Percentiles rank a stretch among this genome's conserved stretches.
Conservation (phyloP, 2,888 invertebrate genomes). For the Drosophila mettleri region DNA sequence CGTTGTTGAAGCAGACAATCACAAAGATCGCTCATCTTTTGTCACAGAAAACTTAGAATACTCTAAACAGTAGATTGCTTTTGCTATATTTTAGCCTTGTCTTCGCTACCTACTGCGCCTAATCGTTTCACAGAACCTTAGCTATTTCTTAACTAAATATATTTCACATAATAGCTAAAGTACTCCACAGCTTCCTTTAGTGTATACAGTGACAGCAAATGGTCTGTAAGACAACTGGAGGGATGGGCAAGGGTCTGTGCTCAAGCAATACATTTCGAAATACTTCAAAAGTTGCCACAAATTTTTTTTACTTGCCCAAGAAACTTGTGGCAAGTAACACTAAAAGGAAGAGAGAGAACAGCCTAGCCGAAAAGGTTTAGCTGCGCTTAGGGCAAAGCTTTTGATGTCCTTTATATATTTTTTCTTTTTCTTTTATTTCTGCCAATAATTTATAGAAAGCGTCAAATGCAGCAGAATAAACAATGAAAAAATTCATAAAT, state of each 20-base stretch:
- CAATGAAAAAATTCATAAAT: slow-evolving; percentile 54
- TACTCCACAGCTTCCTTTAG: background rate
- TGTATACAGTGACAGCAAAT: slow-evolving; percentile 63
- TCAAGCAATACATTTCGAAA: slow-evolving; percentile 1
- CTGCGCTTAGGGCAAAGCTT: slow-evolving; percentile 43
- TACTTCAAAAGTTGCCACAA: slow-evolving; percentile 31
- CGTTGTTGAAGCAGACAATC: slow-evolving; percentile 19
- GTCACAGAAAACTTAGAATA: slow-evolving; percentile 40
- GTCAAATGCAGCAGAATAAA: slow-evolving; percentile 55
- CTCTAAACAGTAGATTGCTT: slow-evolving; percentile 16
- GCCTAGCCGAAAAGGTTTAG: slow-evolving; percentile 32
- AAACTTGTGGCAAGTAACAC: slow-evolving; percentile 14
- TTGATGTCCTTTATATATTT: slow-evolving; percentile 47
- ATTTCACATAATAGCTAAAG: background rate
- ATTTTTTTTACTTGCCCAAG: slow-evolving; percentile 5
- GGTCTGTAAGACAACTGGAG: slow-evolving; percentile 56
- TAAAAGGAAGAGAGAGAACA: background rate
- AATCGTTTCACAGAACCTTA: too few species aligned
- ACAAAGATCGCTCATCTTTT: slow-evolving; percentile 29
- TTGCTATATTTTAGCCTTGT: background rate
- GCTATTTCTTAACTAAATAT: background rate
- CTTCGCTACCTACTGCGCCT: background rate
- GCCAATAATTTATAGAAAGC: slow-evolving; percentile 77
- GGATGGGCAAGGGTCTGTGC: slow-evolving; percentile 15
- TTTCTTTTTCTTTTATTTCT: slow-evolving; percentile 8